phyloP scores from a whole-genome alignment of 2,113 vertebrate genomes.

The Mirounga angustirostris region DNA sequence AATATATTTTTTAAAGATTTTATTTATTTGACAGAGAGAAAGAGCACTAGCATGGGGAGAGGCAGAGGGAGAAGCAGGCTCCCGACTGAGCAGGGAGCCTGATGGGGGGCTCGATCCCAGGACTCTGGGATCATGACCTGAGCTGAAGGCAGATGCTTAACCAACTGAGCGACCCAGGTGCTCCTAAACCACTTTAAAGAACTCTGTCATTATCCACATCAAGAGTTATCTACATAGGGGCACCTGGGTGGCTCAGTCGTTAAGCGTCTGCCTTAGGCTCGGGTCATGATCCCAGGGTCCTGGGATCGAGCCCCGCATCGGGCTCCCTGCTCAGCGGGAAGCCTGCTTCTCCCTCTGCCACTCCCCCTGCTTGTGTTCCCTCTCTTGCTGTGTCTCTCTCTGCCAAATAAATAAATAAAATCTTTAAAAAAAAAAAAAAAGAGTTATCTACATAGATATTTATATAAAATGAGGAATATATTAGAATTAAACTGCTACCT shows the following conservation, averaged over 20 bases:
- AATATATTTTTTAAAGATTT: not conserved
- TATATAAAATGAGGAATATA: constrained; percentile 17
- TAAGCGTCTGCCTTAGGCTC: no score
- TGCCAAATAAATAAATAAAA: no score
- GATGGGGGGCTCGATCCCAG: not conserved
- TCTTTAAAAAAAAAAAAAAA: no score
- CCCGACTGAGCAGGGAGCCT: not conserved
- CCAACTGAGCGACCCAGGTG: not conserved
- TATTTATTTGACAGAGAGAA: not conserved
- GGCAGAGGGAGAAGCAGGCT: not conserved
- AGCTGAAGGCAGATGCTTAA: not conserved
- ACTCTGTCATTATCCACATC: not conserved
- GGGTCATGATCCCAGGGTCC: no score
- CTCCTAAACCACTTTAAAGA: constrained; percentile 51
- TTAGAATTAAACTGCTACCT: constrained; percentile 62
- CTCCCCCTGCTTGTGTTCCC: no score
- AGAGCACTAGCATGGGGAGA: not conserved
- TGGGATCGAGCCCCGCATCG: no score
- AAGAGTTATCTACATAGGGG: not conserved
- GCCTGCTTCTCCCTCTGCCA: no score
- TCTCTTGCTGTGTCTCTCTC: no score
- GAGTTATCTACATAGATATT: not conserved
- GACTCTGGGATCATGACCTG: not conserved
- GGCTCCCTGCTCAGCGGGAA: no score
- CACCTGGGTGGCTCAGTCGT: no score